Evolutionary conservation across 2,797 vertebrate species (phyloP), one percentile per base, ranked within the genome.

Genomic region (Pseudochirops cupreus): DNA sequence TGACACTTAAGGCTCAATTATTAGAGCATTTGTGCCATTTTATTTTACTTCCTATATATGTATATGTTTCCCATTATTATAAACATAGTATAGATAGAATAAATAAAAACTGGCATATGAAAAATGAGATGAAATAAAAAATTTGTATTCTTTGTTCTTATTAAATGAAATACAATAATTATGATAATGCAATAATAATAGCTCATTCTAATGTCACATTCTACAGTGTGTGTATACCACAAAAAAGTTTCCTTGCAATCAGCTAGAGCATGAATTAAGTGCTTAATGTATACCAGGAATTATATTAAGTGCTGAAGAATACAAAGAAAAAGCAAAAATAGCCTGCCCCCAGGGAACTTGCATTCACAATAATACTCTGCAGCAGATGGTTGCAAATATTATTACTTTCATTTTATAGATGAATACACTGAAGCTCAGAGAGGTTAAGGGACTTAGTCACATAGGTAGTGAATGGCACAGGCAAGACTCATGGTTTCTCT

Each of bases 391-490:
- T 74, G 14, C 16, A 46, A 82, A 21, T 46, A 46, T 21, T 39
- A 82, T 46, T 82, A 46, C 46, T 2, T 67, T 93, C 87, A 87
- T 93, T 94, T 95, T n/a, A 92, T 7, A 82, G 93, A 56, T 55
- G 46, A 55, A 28, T 91, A 96, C 92, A 82, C 1, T 16, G 0
- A 31, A 92, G 52, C 29, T 50, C 59, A 96, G 52, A 92, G 59
- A 93, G 5, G 13, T 5, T 95, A 46, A 57, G n/a, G 54, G 93
- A 92, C 16, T 56, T 14, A 58, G 11, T 87, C 87, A 91, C 62
- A 74, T 26, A 52, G 56, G 16, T 56, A 24, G 56, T 67, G 18
- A 11, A 53, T 94, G 52, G n/a, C 91, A 10, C 24, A 92, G 18
- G 57, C 31, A 26, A 91, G 92, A 94, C 53, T 89, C 92, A 87